Conservation (phyloP, 2,888 invertebrate genomes). For the Myopa tessellatipennis region DNA sequence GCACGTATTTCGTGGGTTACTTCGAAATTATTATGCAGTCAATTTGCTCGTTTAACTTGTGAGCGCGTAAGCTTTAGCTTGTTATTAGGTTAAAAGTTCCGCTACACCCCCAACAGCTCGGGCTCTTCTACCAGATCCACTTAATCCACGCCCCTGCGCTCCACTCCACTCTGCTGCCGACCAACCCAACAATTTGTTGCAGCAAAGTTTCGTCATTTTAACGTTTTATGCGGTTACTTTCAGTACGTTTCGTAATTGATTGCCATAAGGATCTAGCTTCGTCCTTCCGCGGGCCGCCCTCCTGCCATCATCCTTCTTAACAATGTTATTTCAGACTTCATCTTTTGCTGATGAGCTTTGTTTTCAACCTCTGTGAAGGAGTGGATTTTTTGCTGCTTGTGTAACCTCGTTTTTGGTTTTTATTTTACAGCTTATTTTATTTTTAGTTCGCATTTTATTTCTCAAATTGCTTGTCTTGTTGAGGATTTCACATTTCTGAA, state of each 20-base stretch:
- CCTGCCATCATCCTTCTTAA: background rate
- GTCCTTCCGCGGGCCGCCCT: background rate
- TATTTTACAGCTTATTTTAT: background rate
- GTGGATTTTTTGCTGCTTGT: too few species aligned
- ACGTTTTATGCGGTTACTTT: conserved; percentile 60
- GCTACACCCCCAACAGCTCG: background rate
- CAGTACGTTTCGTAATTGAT: conserved; percentile 56
- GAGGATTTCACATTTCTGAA: background rate
- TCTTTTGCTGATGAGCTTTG: background rate
- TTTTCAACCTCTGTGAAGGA: background rate
- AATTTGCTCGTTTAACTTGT: conserved; percentile 62
- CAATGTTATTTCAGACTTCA: background rate
- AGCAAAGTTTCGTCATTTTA: conserved; percentile 52
- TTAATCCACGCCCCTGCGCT: background rate
- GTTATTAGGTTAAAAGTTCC: conserved; percentile 60
- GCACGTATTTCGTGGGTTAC: background rate
- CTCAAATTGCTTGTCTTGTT: background rate
- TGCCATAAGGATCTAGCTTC: conserved; percentile 38
- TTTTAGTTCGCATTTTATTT: conserved; percentile 7
- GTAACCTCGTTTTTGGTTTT: background rate
- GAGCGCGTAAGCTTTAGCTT: conserved; percentile 56
- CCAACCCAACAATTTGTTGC: conserved; percentile 24
- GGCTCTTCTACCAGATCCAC: background rate
- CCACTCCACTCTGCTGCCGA: background rate
- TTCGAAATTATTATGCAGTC: conserved; percentile 49